Evolutionary conservation across 2,113 vertebrate genomes (phyloP), one percentile per base, ranked within the genome.

Genomic region (Zosterops pallidus): DNA sequence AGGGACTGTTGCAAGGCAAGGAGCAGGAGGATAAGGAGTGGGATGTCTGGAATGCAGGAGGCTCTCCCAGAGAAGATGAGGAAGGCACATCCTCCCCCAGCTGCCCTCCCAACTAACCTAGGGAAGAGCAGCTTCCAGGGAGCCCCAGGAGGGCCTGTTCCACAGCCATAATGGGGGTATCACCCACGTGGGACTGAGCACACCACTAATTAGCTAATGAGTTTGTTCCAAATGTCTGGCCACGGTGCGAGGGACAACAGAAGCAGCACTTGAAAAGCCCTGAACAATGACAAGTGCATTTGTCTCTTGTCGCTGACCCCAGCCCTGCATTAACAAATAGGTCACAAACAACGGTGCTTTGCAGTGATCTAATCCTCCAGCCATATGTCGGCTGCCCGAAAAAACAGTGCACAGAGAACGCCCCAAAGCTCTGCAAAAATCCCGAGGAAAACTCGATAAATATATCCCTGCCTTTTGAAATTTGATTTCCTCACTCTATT

Each of bases 161-260:
- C 90, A 47, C 87, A 55, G 88, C 90, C 88, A n/a, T 44, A 44
- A 81, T 6, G 83, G 71, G 79, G 88, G 22, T 77, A 86, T 93
- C 42, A 1, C 90, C 92, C 93, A 82, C 88, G 4, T 63, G 0
- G 95, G 88, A 85, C 90, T 75, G 68, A 94, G 90, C 90, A n/a
- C 93, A 86, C 72, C 88, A 35, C 92, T 96, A 93, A 96, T 96
- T 92, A 94, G 86, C 96, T 96, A 92, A 97, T 90, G 94, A 96
- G 85, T 86, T 84, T 90, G 79, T 68, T 94, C 90, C 94, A 89
- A 96, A 91, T 6, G 90, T 60, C 93, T 95, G 88, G 90, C 93
- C 90, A 12, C 1, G 0, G 59, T 5, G 63, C 1, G 46, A 89
- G 90, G 15, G 90, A 90, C 96, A 93, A 71, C 79, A 86, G 92